Conservation (phyloP, 2,888 invertebrate genomes). For the Sinodicranocentrus sp. region DNA sequence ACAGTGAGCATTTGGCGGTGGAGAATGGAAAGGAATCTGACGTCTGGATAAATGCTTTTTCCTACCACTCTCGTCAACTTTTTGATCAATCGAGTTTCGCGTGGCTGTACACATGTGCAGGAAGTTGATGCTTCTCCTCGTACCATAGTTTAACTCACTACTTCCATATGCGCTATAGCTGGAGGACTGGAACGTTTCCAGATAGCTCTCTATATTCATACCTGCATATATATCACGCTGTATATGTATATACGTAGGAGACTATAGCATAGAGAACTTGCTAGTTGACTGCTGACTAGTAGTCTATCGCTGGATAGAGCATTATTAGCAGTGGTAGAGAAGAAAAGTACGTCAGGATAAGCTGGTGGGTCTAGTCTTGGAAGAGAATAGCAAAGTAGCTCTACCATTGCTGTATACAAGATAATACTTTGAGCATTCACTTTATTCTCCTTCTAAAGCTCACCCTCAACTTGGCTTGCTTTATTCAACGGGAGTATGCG, state of each 20-base stretch:
- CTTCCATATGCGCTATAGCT: neutral
- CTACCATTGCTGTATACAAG: neutral
- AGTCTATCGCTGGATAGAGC: neutral
- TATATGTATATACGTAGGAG: too few species aligned
- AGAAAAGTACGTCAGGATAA: slow-evolving; percentile 15
- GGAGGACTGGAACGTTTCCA: slow-evolving; percentile 19
- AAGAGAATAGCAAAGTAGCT: neutral
- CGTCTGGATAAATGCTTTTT: slow-evolving; percentile 13
- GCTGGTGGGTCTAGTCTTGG: neutral
- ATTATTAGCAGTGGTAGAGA: neutral
- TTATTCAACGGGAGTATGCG: slow-evolving; percentile 56
- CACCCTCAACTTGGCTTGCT: neutral
- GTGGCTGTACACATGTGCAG: slow-evolving; percentile 44
- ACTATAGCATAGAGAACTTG: too few species aligned
- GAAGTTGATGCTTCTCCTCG: neutral
- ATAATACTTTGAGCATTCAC: neutral
- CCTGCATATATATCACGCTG: too few species aligned
- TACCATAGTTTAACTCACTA: neutral
- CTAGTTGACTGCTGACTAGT: neutral
- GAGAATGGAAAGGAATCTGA: neutral
- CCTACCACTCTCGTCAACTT: slow-evolving; percentile 65
- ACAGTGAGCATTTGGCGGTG: too few species aligned
- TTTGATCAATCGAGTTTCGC: slow-evolving; percentile 70
- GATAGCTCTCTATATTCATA: too few species aligned
- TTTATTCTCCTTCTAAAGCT: neutral